These are phyloP conservation scores for Bos indicus DNA, from an alignment of 2,113 vertebrate species.

Conservation along the genomic window DNA sequence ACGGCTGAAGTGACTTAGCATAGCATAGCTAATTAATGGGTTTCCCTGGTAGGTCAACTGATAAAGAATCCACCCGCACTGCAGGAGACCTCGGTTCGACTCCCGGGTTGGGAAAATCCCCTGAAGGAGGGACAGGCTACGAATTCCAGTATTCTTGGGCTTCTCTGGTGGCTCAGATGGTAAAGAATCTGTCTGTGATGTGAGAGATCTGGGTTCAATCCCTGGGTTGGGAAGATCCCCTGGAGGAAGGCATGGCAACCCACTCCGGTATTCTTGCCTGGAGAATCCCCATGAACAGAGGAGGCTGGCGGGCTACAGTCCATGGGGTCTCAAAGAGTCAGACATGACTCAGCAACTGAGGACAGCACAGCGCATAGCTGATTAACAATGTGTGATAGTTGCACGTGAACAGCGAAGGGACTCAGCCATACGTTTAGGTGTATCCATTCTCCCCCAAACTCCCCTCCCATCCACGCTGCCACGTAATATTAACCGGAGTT, in stretches of 20 bases:
- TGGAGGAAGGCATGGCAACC: not conserved
- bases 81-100: not conserved
- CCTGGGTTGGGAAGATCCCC: not conserved
- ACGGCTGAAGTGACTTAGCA: no score
- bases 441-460: not conserved
- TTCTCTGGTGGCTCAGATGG: not conserved
- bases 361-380: rapidly evolving
- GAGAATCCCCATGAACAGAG: not conserved
- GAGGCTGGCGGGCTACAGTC: rapidly evolving
- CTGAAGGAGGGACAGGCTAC: not conserved
- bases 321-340: not conserved
- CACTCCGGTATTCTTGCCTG: not conserved
- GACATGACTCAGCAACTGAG: not conserved
- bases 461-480: not conserved
- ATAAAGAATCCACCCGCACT: not conserved
- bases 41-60: not conserved
- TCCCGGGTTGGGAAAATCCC: not conserved
- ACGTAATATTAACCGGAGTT: not conserved
- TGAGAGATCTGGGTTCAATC: not conserved
- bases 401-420: not conserved
- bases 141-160: not conserved
- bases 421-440: not conserved
- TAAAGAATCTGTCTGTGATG: not conserved
- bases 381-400: not conserved
- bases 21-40: not conserved